Evolutionary conservation across 2,113 vertebrate species (phyloP).

Genomic region (Xiphophorus maculatus): DNA sequence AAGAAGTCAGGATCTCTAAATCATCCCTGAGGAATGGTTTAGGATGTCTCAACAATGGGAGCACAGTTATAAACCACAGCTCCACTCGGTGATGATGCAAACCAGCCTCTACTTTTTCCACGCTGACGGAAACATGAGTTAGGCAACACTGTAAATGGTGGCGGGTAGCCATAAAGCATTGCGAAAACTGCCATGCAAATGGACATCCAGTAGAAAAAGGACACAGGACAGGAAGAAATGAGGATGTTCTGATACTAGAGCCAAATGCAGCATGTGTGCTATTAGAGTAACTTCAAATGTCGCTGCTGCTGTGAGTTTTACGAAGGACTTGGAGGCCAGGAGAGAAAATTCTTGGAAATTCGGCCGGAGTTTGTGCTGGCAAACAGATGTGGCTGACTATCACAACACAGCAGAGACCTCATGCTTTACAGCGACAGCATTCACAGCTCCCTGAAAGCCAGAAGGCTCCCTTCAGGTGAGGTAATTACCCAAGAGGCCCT

Average conservation of each 20-base stretch:
- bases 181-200: conserved; percentile 45
- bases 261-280: conserved; percentile 29
- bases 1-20: conserved; percentile 30
- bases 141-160: conserved; percentile 51
- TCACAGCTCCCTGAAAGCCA: conserved; percentile 65
- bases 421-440: conserved; percentile 67
- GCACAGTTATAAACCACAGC: conserved; percentile 65
- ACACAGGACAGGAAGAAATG: conserved; percentile 23
- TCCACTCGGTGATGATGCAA: conserved; percentile 58
- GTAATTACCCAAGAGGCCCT: conserved; percentile 76
- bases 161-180: conserved; percentile 52
- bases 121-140: conserved; percentile 56
- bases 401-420: conserved; percentile 39
- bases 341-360: conserved; percentile 68
- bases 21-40: conserved; percentile 16
- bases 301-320: conserved; percentile 19
- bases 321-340: conserved; percentile 9
- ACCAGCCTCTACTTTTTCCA: conserved; percentile 58
- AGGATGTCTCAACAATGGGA: conserved; percentile 58
- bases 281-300: conserved; percentile 46
- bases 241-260: conserved; percentile 28
- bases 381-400: conserved; percentile 71
- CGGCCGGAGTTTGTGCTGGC: conserved; percentile 61
- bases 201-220: conserved; percentile 34
- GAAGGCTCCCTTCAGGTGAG: conserved; percentile 76